Evolutionary conservation across 2,797 vertebrate species (phyloP), one percentile per base, ranked within the genome.

Genomic region (Alectoris magna): DNA sequence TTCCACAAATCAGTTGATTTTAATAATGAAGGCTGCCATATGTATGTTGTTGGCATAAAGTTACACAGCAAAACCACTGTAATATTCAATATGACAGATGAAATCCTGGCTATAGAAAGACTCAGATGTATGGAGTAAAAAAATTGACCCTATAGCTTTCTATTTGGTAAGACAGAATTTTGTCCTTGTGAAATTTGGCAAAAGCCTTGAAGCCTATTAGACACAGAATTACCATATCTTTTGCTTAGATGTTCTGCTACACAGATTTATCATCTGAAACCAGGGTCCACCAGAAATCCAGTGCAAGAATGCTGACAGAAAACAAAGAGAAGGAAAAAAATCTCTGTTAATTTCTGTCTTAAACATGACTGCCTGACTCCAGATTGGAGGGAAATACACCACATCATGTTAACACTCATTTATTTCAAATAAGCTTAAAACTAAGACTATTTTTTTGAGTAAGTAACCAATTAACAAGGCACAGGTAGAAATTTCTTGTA

Each of bases 21-120:
- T 69, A 83, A 77, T 60, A 79, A 64, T 58, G 72, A 48, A 49
- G 87, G 53, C 29, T 82, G 36, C 66, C 91, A 22, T 5, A 2
- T 31, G 21, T 27, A 10, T 26, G 79, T 84, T 44, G 31, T 80
- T 58, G 82, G 14, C 19, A 66, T 83, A 62, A 80, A 88, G 38
- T 91, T 73, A 56, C 39, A 44, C 16, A 44, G 36, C 14, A 79
- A 74, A 89, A 41, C 27, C 60, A 46, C 71, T 58, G 14, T 77
- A 83, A 43, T 15, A 8, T 43, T 78, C 44, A 82, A 14, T 21
- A 77, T 24, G 69, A 11, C 44, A 70, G 16, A 38, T 79, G 24
- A 73, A 14, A 78, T 71, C 79, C 39, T 64, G 60, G 23, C 39
- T 91, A 21, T 51, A 64, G 29, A 13, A 86, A 90, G 43, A 75